Evolutionary conservation across 2,797 vertebrate genomes (phyloP).

Genomic region (Craterocephalus amniculus): DNA sequence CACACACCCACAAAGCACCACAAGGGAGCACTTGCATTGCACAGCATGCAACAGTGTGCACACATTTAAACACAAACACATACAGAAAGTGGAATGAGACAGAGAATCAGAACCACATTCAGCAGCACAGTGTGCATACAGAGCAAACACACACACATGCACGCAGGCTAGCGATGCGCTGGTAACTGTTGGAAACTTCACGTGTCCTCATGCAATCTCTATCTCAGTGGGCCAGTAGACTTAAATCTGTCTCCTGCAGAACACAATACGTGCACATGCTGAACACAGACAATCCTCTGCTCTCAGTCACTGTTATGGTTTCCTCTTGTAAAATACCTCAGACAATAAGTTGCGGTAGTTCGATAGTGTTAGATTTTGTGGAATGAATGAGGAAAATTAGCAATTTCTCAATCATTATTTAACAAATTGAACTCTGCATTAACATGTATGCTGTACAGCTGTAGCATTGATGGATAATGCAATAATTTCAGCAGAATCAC

Average conservation of each 20-base stretch:
- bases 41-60: slow-evolving; percentile 63
- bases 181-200: slow-evolving; percentile 71
- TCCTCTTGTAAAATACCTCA: slow-evolving; percentile 3
- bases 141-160: slow-evolving; percentile 42
- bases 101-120: slow-evolving; percentile 20
- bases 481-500: background rate
- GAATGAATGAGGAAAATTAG: background rate
- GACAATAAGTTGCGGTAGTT: background rate
- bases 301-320: slow-evolving; percentile 14
- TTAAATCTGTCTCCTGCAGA: slow-evolving; percentile 74
- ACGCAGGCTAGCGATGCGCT: slow-evolving; percentile 54
- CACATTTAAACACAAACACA: slow-evolving; percentile 51
- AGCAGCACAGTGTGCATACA: slow-evolving; percentile 39
- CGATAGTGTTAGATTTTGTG: background rate
- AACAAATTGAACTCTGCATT: background rate
- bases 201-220: slow-evolving; percentile 75
- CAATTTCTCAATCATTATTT: background rate
- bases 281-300: slow-evolving; percentile 41
- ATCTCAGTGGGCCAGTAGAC: slow-evolving; percentile 72
- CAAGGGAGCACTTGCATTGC: slow-evolving; percentile 63
- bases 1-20: slow-evolving; percentile 46
- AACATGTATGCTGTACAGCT: background rate
- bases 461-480: background rate
- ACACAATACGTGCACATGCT: slow-evolving; percentile 52
- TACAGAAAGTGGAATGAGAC: slow-evolving; percentile 47